Evolutionary conservation across 2,797 vertebrate species (phyloP), one percentile per base, ranked within the genome.

Genomic region (Distichodus sexfasciatus): DNA sequence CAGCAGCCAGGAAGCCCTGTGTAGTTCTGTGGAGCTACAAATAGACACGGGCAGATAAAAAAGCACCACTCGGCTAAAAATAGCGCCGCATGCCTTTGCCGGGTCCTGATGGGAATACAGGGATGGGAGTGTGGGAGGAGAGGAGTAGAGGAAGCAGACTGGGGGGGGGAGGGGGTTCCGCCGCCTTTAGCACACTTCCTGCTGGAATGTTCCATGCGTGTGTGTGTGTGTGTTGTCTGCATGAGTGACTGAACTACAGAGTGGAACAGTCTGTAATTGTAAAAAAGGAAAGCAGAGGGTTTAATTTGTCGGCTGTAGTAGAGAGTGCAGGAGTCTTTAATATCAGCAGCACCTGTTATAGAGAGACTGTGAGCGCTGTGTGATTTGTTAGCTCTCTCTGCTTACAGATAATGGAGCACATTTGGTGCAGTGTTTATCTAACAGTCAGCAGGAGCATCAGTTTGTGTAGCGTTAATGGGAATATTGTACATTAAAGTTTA

Each of bases 1-100:
- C 87, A 90, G 87, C 83, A 87, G 85, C 81, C 82, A 90, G 89
- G 90, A 88, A 91, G 89, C 87, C 91, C 89, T 91, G 87, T 87
- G 86, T 91, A 86, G 85, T 87, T 89, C 83, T 81, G 78, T 78
- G 65, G 81, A 75, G 83, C 88, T 84, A 88, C 87, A 92, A 92
- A 92, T 91, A 92, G 90, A 87, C 86, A 80, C 84, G 60, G 83
- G 82, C 82, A 73, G 86, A 87, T 89, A 89, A 89, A 90, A 90
- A 90, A 83, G 59, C 87, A 82, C 84, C 80, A 77, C 82, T 81
- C 66, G 73, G 35, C 88, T 92, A 91, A 85, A 89, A 89, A 91
- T 92, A 91, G 85, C 83, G 44, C 71, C 72, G 86, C 69, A 66
- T 87, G 87, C 84, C 82, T 90, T 86, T 79, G 82, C 84, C 78